Evolutionary conservation across 2,888 invertebrate genomes (phyloP), one percentile per base, ranked within the genome.

Genomic region (Alloscopus bannaensis): DNA sequence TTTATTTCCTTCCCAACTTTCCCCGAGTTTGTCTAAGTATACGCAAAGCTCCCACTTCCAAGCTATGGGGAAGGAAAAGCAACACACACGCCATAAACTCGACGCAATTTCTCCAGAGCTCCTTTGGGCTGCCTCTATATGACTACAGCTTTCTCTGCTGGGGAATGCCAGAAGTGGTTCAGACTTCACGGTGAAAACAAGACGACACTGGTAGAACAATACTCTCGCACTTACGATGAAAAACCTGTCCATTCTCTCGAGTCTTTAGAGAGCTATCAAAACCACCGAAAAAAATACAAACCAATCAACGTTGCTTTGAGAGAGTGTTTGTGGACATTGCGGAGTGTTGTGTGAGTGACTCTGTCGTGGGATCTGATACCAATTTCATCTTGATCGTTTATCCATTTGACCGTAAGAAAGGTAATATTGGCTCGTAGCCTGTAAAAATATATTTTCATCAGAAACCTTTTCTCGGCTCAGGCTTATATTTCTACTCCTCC

Each of bases 141-240:
- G 73, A 55, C 13, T 24, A 28, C 42, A 22, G 1, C 45, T 57
- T 65, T 57, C 42, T 20, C 57, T 29, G 8, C 65, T 42, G 66
- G 55, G 42, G 71, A 64, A 73, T 50, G 66, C 22, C 75, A 75
- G 75, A 75, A 75, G 75, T 66, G 50, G 26, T 66, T 60, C 55
- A 60, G 60, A 60, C 60, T 60, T 60, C 60, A 42, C 4, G 28
- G 40, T 20, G 60, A 60, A 22, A 22, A 3, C 22, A 40, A 60
- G 22, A 24, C 22, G 42, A 22, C n/a, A n/a, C n/a, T n/a, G 31
- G 47, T 20, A 47, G 16, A 45, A 26, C 13, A 13, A 36, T 26
- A 24, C 3, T 26, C 52, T 31, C 47, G 47, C 6, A 52, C 13
- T 45, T n/a, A 16, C 8, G 18, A 11, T 16, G 45, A 11, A 45